phyloP scores from a whole-genome alignment of 2,113 vertebrate genomes.

The Cranoglanis bouderius region DNA sequence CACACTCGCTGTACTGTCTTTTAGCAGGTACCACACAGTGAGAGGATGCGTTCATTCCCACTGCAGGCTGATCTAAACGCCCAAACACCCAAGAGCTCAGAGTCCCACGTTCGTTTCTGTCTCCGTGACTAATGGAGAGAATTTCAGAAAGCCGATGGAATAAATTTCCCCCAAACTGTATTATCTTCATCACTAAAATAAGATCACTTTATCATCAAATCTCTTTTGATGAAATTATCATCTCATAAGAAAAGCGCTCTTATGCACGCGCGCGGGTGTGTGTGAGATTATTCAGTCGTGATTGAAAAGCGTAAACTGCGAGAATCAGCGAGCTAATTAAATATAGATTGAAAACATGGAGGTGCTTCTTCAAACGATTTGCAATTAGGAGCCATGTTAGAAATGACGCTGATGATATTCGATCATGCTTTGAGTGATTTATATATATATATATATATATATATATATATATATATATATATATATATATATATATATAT shows the following conservation, averaged over 20 bases:
- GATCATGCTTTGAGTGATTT: background rate
- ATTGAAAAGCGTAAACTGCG: slow-evolving; percentile 31
- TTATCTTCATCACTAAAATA: slow-evolving; percentile 37
- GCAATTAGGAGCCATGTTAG: background rate
- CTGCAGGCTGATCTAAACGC: slow-evolving; percentile 33
- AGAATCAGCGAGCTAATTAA: slow-evolving; percentile 34
- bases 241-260: slow-evolving; percentile 27
- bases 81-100: slow-evolving; percentile 26
- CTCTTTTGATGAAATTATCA: slow-evolving; percentile 44
- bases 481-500: too few species aligned
- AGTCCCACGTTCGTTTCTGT: background rate
- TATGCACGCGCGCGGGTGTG: background rate
- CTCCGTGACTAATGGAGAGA: slow-evolving; percentile 36
- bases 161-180: slow-evolving; percentile 20
- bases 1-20: background rate
- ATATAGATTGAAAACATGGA: slow-evolving; percentile 7
- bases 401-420: background rate
- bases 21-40: background rate
- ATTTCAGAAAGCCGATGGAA: slow-evolving; percentile 23
- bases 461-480: too few species aligned
- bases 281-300: slow-evolving; percentile 12
- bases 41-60: background rate
- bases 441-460: too few species aligned
- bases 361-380: background rate
- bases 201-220: slow-evolving; percentile 43